A percentile compares a stretch with the other conserved stretches of the same genome.
Evolutionary conservation across 2,888 invertebrate species (phyloP).

Genomic region (Chymomyza amoena): DNA sequence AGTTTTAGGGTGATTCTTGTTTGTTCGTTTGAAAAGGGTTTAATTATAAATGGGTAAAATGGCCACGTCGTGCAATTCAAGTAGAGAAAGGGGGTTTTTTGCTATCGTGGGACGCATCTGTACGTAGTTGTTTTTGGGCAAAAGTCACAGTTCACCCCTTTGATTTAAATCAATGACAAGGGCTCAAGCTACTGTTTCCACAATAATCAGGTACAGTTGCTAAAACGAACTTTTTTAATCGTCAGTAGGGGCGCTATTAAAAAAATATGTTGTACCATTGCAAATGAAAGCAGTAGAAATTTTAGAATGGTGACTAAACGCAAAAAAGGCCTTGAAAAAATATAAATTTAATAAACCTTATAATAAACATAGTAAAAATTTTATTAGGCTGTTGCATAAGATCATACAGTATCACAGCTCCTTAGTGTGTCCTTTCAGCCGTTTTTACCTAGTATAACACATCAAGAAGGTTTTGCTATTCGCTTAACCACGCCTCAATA

Average conservation of each 20-base stretch:
- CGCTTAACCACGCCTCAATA: neutral
- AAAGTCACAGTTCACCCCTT: slow-evolving; percentile 56
- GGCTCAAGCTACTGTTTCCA: neutral
- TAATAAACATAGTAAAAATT: too few relatives aligned
- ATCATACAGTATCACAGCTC: too few relatives aligned
- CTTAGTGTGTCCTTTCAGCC: neutral
- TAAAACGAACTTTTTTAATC: neutral
- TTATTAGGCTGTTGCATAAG: too few relatives aligned
- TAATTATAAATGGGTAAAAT: slow-evolving; percentile 40
- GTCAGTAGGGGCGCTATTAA: neutral
- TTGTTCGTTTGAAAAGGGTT: slow-evolving; percentile 41
- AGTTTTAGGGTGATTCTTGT: slow-evolving; percentile 45
- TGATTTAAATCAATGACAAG: slow-evolving; percentile 9
- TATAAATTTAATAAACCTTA: too few relatives aligned
- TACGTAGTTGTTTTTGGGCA: slow-evolving; percentile 6
- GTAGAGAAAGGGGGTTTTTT: slow-evolving; percentile 26
- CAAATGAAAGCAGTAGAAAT: too few relatives aligned
- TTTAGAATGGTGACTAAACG: too few relatives aligned
- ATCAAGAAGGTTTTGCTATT: neutral
- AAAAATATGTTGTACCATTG: too few relatives aligned
- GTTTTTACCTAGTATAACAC: neutral
- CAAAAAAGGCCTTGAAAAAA: too few relatives aligned
- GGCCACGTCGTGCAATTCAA: slow-evolving; percentile 21
- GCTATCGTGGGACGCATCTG: slow-evolving; percentile 9
- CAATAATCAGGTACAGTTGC: neutral